A percentile compares a stretch with the other conserved stretches of the same genome.
These are phyloP conservation scores for Tautogolabrus adspersus DNA, from an alignment of 2,113 vertebrate genomes.

Conservation along the genomic window DNA sequence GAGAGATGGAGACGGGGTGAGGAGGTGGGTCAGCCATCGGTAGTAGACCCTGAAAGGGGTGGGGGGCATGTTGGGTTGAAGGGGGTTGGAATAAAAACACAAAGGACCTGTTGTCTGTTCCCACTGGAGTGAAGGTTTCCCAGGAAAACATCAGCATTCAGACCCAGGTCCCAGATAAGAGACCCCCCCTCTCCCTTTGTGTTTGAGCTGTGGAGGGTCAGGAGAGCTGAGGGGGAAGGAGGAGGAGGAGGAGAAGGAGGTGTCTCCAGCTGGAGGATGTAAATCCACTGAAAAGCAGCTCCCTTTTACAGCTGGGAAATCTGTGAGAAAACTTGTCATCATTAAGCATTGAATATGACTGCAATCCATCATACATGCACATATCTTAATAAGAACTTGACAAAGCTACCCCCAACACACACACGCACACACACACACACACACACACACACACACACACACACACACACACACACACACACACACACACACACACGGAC, in stretches of 20 bases:
- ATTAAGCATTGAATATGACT: background rate
- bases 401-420: background rate
- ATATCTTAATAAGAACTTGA: too few species aligned
- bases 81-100: constrained; percentile 36
- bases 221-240: constrained; percentile 6
- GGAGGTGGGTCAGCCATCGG: constrained; percentile 25
- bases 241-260: background rate
- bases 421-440: too few species aligned
- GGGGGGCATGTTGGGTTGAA: background rate
- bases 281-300: constrained; percentile 47
- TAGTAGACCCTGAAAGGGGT: constrained; percentile 17
- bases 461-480: background rate
- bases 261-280: constrained; percentile 59
- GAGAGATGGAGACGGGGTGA: background rate
- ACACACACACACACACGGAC: too few species aligned
- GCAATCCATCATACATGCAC: background rate
- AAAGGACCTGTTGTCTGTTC: constrained; percentile 70
- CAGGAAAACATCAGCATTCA: constrained; percentile 61
- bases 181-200: constrained; percentile 52
- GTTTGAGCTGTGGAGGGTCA: constrained; percentile 47
- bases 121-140: constrained; percentile 60
- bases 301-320: constrained; percentile 3
- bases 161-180: constrained; percentile 39
- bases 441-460: background rate
- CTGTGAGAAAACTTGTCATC: background rate